These are phyloP conservation scores for Neosilurus mollespiculum DNA, from an alignment of 2,797 vertebrate species.

Conservation along the genomic window DNA sequence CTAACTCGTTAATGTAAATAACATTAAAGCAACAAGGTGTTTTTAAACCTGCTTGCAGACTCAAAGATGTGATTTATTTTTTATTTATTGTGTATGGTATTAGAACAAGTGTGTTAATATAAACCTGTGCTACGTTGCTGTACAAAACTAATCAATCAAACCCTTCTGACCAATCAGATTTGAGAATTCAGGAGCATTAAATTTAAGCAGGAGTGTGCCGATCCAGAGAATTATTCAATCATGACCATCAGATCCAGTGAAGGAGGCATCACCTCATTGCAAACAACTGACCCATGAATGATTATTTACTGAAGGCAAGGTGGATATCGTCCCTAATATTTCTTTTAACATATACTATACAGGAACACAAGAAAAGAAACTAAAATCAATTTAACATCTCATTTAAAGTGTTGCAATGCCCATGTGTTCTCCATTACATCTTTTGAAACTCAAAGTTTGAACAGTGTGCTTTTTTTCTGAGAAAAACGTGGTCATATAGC, in stretches of 20 bases:
- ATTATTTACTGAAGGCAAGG: too few relatives aligned
- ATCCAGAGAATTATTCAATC: background rate
- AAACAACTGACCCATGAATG: background rate
- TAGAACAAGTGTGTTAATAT: background rate
- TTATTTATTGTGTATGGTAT: background rate
- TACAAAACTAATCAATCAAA: too few relatives aligned
- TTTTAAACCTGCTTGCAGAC: constrained; percentile 33
- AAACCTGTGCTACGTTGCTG: background rate
- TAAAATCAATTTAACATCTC: too few relatives aligned
- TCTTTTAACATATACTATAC: too few relatives aligned
- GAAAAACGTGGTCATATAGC: too few relatives aligned
- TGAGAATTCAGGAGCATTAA: background rate
- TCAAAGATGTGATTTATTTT: background rate
- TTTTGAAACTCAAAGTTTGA: too few relatives aligned
- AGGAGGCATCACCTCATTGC: background rate
- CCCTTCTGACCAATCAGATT: background rate
- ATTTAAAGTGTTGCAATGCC: too few relatives aligned
- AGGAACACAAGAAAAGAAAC: too few relatives aligned
- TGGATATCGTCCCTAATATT: too few relatives aligned
- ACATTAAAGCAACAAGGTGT: constrained; percentile 33
- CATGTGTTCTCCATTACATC: too few relatives aligned
- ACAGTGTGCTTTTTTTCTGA: too few relatives aligned
- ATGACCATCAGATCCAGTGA: background rate
- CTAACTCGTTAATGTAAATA: constrained; percentile 42
- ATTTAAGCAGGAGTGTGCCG: background rate